Conservation (phyloP, 2,888 invertebrate species). For the Spodoptera picta region DNA sequence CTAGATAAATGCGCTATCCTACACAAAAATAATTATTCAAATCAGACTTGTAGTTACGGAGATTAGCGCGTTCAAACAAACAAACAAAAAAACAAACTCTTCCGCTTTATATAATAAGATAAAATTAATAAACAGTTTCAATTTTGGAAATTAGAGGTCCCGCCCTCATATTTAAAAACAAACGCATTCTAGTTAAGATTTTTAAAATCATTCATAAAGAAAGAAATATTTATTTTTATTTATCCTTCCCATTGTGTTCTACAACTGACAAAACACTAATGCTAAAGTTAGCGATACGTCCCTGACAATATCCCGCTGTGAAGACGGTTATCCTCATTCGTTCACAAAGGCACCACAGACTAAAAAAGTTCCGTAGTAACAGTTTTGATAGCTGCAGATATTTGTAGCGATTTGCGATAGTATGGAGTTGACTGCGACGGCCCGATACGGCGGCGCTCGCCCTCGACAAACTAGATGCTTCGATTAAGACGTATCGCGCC, state of each 20-base stretch:
- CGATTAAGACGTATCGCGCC: slow-evolving; percentile 87
- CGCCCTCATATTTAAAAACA: too few relatives aligned
- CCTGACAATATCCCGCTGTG: slow-evolving; percentile 28
- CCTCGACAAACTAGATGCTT: slow-evolving; percentile 67
- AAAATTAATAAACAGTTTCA: too few relatives aligned
- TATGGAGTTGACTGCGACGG: slow-evolving; percentile 37
- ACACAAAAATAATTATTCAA: too few relatives aligned
- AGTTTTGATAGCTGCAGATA: slow-evolving; percentile 32
- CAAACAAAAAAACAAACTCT: too few relatives aligned
- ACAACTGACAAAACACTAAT: slow-evolving; percentile 14
- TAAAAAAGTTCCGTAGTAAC: slow-evolving; percentile 42
- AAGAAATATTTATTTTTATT: neutral
- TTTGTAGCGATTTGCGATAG: slow-evolving; percentile 21
- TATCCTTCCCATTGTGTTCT: slow-evolving; percentile 2
- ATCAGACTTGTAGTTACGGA: too few relatives aligned
- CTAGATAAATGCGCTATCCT: too few relatives aligned
- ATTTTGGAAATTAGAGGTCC: too few relatives aligned
- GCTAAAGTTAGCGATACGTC: slow-evolving; percentile 25
- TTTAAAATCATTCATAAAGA: neutral
- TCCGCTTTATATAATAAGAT: too few relatives aligned
- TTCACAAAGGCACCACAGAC: slow-evolving; percentile 40
- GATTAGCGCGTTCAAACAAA: too few relatives aligned
- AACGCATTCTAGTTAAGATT: too few relatives aligned
- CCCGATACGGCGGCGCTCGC: slow-evolving; percentile 49
- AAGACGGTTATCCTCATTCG: slow-evolving; percentile 30